These are phyloP conservation scores for Glyphotaelius pellucidus DNA, from an alignment of 2,888 invertebrate species.

Conservation along the genomic window DNA sequence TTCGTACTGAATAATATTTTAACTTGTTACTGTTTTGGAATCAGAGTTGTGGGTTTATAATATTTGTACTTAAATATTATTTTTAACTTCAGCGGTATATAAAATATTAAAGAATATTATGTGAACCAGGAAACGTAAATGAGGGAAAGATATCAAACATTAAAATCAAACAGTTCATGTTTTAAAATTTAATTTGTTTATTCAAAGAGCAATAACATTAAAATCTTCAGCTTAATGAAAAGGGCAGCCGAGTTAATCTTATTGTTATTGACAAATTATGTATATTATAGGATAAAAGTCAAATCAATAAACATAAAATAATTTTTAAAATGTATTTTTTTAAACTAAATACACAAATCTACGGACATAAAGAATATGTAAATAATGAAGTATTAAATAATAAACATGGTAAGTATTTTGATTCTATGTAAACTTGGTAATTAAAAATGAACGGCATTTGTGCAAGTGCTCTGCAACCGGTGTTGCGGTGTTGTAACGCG, in stretches of 20 bases:
- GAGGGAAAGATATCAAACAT: neutral
- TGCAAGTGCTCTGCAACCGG: no score
- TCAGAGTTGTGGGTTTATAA: no score
- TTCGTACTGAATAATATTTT: neutral
- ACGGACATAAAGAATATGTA: neutral
- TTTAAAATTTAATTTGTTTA: neutral
- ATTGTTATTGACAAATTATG: neutral
- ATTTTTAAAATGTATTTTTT: neutral
- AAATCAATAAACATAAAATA: neutral
- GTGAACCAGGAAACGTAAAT: no score
- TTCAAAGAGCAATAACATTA: neutral
- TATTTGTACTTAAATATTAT: no score
- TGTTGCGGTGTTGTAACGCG: no score
- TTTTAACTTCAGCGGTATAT: no score
- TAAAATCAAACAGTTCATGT: no score
- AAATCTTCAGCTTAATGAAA: neutral
- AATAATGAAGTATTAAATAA: neutral
- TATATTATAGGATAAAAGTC: neutral
- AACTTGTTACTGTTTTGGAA: no score
- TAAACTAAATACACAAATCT: neutral
- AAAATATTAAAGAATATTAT: neutral
- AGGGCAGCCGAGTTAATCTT: neutral
- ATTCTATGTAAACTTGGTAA: neutral
- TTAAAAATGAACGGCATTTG: neutral
- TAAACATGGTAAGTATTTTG: neutral